Evolutionary conservation across 2,888 invertebrate species (phyloP), one percentile per base, ranked within the genome.

Genomic region (Tryphoninae sp.): DNA sequence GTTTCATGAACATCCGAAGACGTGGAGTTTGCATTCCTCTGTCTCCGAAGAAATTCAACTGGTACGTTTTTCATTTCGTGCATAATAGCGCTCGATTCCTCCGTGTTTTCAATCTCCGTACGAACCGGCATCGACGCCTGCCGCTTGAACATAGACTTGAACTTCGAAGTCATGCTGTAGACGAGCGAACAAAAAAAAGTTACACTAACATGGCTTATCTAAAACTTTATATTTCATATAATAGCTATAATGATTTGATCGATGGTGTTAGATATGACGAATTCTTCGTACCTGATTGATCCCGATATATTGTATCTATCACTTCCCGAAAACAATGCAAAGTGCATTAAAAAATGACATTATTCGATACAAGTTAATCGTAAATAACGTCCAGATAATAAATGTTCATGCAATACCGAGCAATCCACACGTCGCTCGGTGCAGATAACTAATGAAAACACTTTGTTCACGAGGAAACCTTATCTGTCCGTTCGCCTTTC

Each of bases 141-240:
- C 26, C 83, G 83, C 65, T 83, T 86, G 26, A 86, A 84, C 55
- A 86, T 82, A 16, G 84, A 82, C 53, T 84, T 86, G n/a, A 85
- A 67, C 55, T 84, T 85, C n/a, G 81, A 75, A 16, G 85, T 61
- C 86, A 86, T 85, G 65, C 79, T 83, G 22, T 55, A 33, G 42
- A 49, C 74, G 58, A 8, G 59, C 58, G 53, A 69, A 62, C 53
- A 40, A 6, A n/a, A 64, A 64, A 23, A 9, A 8, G 33, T 6
- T 33, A 33, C 33, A 33, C 33, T 7, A 6, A 23, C 58, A 2
- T 22, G 26, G 22, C 11, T 23, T 11, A 59, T 26, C 13, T 2
- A 13, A 8, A 19, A 55, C 19, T 22, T 33, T 11, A 22, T 72
- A 7, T 9, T 0, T 62, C 1, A 19, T n/a, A n/a, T n/a, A n/a